Evolutionary conservation across 2,113 vertebrate genomes (phyloP).

Genomic region (Micronycteris hirsuta): DNA sequence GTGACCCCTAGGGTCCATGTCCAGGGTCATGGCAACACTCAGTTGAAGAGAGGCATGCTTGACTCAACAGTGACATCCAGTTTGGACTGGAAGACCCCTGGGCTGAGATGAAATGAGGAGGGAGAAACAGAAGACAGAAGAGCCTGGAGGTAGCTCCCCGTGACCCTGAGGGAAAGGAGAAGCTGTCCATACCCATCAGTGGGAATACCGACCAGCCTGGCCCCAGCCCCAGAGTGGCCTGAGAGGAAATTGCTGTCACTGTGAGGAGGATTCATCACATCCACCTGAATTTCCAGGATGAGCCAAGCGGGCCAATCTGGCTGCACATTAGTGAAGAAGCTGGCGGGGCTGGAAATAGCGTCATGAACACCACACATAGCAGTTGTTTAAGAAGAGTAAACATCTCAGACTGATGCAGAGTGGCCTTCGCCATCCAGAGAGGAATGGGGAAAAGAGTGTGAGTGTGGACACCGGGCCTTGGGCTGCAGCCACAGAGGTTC

Average conservation of each 20-base stretch:
- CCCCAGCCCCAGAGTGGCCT: fast-evolving
- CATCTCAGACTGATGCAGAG: fast-evolving
- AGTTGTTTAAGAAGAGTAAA: not conserved
- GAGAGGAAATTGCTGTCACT: fast-evolving
- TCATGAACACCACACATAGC: not conserved
- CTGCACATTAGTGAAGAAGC: fast-evolving
- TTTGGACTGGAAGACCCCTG: not conserved
- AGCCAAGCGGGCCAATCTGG: fast-evolving
- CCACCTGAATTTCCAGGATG: not conserved
- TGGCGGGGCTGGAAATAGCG: not conserved
- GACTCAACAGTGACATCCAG: not conserved
- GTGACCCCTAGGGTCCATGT: not conserved
- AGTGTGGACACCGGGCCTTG: fast-evolving
- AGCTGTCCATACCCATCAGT: not conserved
- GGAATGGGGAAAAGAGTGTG: not conserved
- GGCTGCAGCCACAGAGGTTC: not conserved
- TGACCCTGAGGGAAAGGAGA: not conserved
- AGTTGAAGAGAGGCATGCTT: fast-evolving
- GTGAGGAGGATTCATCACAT: fast-evolving
- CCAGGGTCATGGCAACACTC: not conserved
- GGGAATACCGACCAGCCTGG: not conserved
- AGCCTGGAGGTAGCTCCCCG: fast-evolving
- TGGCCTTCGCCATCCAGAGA: not conserved
- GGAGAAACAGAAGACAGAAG: not conserved
- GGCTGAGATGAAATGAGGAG: not conserved